Conservation (phyloP, 2,113 vertebrate genomes). For the Ciconia stormi region DNA sequence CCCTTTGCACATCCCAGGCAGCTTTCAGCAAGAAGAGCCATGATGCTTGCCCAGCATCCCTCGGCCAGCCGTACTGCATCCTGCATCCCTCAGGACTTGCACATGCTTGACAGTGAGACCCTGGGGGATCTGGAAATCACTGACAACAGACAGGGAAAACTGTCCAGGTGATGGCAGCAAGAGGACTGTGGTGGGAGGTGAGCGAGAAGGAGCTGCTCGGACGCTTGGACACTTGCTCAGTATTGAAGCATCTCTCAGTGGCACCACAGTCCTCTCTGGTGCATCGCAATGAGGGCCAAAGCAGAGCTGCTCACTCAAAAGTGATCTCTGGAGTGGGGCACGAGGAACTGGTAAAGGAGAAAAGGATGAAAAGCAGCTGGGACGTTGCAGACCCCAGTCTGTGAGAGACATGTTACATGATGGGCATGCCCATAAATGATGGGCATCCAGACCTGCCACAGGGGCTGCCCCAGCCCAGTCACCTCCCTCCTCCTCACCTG, state of each 20-base stretch:
- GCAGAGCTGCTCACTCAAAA: neutral
- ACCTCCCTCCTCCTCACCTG: fast-evolving
- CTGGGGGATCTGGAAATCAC: neutral
- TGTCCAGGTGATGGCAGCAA: neutral
- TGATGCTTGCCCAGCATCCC: neutral
- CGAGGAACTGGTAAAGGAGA: neutral
- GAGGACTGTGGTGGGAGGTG: neutral
- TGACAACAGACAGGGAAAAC: neutral
- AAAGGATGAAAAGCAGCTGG: neutral
- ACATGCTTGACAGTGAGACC: neutral
- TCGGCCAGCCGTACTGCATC: neutral
- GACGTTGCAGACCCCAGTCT: neutral
- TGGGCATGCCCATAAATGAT: neutral
- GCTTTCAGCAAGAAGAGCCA: neutral
- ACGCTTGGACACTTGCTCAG: fast-evolving
- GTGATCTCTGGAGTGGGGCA: neutral
- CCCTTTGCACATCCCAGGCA: neutral
- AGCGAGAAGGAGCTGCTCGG: neutral
- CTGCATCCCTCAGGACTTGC: fast-evolving
- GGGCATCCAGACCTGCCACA: neutral
- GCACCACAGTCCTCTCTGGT: neutral
- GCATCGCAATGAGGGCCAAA: fast-evolving
- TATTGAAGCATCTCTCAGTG: neutral
- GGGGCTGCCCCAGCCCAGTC: neutral
- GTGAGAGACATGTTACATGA: neutral